These are phyloP conservation scores for Melanotaenia trifasciata DNA, from an alignment of 2,797 vertebrate species.

Conservation along the genomic window DNA sequence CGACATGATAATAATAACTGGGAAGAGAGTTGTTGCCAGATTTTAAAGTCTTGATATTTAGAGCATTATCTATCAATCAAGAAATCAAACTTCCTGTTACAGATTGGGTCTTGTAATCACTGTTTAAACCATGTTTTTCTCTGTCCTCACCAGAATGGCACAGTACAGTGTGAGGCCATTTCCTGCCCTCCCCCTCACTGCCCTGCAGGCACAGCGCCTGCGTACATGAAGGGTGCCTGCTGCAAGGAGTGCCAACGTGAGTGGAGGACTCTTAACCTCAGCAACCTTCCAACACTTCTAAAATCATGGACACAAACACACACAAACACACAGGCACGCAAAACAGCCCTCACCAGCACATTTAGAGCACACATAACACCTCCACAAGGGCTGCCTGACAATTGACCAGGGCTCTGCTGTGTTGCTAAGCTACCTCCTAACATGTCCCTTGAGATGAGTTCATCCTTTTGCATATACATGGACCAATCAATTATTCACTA, in stretches of 20 bases:
- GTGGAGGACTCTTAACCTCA: conserved; percentile 77
- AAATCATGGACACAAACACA: conserved; percentile 51
- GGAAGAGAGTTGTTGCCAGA: too few relatives aligned
- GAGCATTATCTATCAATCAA: not conserved
- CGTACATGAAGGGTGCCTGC: conserved; percentile 92
- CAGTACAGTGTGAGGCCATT: conserved; percentile 91
- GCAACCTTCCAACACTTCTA: conserved; percentile 57
- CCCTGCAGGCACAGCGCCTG: conserved; percentile 84
- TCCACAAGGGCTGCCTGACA: conserved; percentile 76
- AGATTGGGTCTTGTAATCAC: not conserved
- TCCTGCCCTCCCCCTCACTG: conserved; percentile 88
- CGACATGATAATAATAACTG: too few relatives aligned
- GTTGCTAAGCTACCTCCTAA: conserved; percentile 86
- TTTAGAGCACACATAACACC: conserved; percentile 66
- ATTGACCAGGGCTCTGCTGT: conserved; percentile 77
- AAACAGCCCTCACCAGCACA: conserved; percentile 52
- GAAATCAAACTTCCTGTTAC: not conserved
- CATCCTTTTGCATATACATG: conserved; percentile 80
- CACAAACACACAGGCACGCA: conserved; percentile 32
- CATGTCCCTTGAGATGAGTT: conserved; percentile 74
- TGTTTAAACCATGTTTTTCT: conserved; percentile 33
- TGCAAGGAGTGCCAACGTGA: conserved; percentile 97
- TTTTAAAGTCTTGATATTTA: not conserved
- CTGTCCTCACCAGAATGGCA: conserved; percentile 88
- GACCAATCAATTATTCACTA: conserved; percentile 81